Percentiles rank a stretch among this genome's conserved stretches.
phyloP scores from a whole-genome alignment of 2,797 vertebrate species.

The Periparus ater region DNA sequence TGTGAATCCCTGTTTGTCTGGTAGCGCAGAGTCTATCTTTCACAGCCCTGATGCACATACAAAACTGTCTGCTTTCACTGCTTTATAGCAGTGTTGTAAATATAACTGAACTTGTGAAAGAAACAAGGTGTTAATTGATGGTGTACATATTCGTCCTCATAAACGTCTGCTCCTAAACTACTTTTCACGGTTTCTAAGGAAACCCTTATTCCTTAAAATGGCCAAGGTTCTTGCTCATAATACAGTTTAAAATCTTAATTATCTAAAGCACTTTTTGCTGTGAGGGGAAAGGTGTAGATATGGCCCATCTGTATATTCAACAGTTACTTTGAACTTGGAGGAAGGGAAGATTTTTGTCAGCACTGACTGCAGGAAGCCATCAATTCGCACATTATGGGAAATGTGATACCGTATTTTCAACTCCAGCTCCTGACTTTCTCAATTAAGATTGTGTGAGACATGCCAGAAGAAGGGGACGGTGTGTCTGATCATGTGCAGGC shows the following conservation, averaged over 20 bases:
- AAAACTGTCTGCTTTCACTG: constrained; percentile 68
- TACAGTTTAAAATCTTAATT: constrained; percentile 54
- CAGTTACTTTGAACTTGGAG: constrained; percentile 56
- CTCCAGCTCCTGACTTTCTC: constrained; percentile 43
- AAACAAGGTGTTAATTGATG: constrained; percentile 59
- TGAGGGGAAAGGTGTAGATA: constrained; percentile 42
- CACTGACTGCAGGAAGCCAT: constrained; percentile 36
- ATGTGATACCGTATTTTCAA: constrained; percentile 50
- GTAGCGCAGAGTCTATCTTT: constrained; percentile 29
- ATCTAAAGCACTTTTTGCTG: constrained; percentile 19
- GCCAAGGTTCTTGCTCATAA: constrained; percentile 6
- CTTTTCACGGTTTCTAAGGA: constrained; percentile 64
- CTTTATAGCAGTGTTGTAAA: constrained; percentile 40
- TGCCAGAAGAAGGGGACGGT: constrained; percentile 36
- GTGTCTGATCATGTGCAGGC: constrained; percentile 33
- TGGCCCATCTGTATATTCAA: constrained; percentile 63
- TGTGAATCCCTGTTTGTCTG: constrained; percentile 55
- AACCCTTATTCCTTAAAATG: constrained; percentile 54
- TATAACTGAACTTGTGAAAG: constrained; percentile 62
- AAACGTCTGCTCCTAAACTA: constrained; percentile 43
- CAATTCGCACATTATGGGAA: constrained; percentile 63
- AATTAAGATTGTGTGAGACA: constrained; percentile 60
- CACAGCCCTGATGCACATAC: constrained; percentile 41
- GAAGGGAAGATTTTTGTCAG: constrained; percentile 48
- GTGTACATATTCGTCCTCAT: constrained; percentile 23